A percentile compares a stretch with the other conserved stretches of the same genome.
phyloP scores from a whole-genome alignment of 2,113 vertebrate genomes.

The Micromys minutus region DNA sequence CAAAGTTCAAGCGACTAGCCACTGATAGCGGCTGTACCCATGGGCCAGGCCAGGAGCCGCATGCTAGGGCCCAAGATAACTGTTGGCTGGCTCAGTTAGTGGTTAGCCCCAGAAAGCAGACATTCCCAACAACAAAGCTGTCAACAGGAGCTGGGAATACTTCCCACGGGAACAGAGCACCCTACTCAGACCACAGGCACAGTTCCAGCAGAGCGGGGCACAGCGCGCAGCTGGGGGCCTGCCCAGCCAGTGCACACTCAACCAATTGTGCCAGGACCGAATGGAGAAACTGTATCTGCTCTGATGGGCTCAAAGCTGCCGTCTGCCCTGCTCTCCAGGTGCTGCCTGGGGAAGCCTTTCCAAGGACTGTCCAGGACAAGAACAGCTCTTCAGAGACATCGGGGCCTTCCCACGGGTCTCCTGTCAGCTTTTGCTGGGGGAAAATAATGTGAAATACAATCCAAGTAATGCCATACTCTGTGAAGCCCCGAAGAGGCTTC shows the following conservation, averaged over 20 bases:
- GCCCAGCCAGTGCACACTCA: conserved; percentile 8
- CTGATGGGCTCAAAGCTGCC: conserved; percentile 19
- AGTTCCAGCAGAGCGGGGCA: not conserved
- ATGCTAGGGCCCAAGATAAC: not conserved
- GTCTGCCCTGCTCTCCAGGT: conserved; percentile 37
- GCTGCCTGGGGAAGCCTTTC: not conserved
- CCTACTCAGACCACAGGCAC: conserved; percentile 10
- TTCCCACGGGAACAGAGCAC: not conserved
- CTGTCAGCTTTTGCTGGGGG: not conserved
- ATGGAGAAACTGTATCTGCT: not conserved
- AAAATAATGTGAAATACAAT: not conserved
- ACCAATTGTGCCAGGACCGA: not conserved
- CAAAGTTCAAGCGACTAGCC: not conserved
- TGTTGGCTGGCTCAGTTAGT: not conserved
- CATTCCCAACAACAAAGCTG: not conserved
- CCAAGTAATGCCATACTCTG: not conserved
- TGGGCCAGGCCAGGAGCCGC: not conserved
- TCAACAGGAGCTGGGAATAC: not conserved
- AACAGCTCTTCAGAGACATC: not conserved
- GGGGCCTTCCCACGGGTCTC: conserved; percentile 35
- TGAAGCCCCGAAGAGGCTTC: not conserved
- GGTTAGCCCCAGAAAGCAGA: not conserved
- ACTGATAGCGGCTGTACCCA: not conserved
- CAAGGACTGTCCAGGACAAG: conserved; percentile 11
- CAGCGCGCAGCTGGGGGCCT: not conserved